Base-by-base conservation (phyloP, 2,797 vertebrate species). In the Remorina albescens region DNA sequence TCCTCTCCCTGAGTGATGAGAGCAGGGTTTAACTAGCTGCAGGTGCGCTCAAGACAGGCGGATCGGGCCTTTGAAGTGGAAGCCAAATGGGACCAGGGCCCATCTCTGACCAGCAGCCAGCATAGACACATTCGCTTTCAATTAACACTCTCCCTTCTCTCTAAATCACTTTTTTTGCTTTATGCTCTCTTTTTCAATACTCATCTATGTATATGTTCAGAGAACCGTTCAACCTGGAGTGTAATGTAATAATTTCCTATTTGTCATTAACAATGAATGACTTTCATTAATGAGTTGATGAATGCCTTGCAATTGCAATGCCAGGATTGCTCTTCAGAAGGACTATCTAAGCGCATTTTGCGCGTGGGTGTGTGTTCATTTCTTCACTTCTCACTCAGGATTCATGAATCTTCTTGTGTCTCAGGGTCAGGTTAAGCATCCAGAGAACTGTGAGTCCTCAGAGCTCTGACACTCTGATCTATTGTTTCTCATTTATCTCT, bases 1-100 rank as follows among this genome's bases (percentile, higher is more conserved):
- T 92, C 86, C 84, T 81, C 84, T 76, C 84, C 90, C 88, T 90
- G 90, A 93, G 88, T 89, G 93, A 95, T 94, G 94, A 94, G 90
- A 94, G 93, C 91, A 89, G 89, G 77, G 85, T 94, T 92, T 95
- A 95, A 95, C 89, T 78, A 89, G 82, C 91, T 94, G 92, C 94
- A 95, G 94, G 94, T 95, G 94, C 89, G 78, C 82, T 73, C 41
- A n/a, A 90, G 86, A 88, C 87, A 88, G 90, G 80, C 89, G 78
- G 88, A 82, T 77, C 71, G 81, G 53, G 76, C 69, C 93, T 95
- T 95, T 95, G 94, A 95, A 93, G 93, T 94, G 54, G 44, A 75
- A 85, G 95, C 94, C 94, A 95, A 94, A 81, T 92, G 91, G 90
- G 91, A 94, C 84, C 80, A 61, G n/a, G 46, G 93, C 92, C 91